Evolutionary conservation across 2,888 invertebrate species (phyloP).

Genomic region (Noctua janthe): DNA sequence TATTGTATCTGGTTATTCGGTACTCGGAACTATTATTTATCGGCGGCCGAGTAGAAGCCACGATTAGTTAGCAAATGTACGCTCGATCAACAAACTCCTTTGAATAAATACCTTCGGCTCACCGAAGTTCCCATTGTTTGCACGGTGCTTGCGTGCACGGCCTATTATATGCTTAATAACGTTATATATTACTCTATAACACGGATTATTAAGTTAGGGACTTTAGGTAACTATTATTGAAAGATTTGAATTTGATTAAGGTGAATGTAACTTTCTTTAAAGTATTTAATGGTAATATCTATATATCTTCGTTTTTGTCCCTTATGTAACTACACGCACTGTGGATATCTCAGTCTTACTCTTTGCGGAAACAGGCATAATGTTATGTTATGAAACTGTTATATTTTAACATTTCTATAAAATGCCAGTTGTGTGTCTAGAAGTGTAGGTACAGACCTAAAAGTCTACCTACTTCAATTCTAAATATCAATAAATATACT

Average conservation of each 20-base stretch:
- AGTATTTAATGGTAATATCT: not conserved
- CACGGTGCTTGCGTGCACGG: conserved; percentile 70
- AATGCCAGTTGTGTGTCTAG: not conserved
- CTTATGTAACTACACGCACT: not conserved
- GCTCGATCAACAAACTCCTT: conserved; percentile 75
- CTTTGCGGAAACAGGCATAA: not conserved
- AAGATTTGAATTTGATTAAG: not conserved
- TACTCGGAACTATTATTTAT: conserved; percentile 63
- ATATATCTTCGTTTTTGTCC: not conserved
- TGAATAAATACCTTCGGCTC: conserved; percentile 75
- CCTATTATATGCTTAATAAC: conserved; percentile 49
- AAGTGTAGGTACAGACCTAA: no score
- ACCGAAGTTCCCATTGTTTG: conserved; percentile 73
- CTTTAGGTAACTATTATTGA: not conserved
- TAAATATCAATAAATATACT: not conserved
- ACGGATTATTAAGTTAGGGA: not conserved
- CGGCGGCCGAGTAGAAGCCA: conserved; percentile 51
- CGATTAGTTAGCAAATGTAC: conserved; percentile 65
- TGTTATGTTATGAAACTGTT: no score
- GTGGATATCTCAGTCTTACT: not conserved
- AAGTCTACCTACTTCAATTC: not conserved
- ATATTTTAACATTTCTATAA: not conserved
- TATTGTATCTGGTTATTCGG: conserved; percentile 27
- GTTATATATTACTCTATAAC: conserved; percentile 14
- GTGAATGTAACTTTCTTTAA: not conserved